Percentiles rank a stretch among this genome's conserved stretches.
Evolutionary conservation across 2,113 vertebrate genomes (phyloP).

Genomic region (Rattus rattus): DNA sequence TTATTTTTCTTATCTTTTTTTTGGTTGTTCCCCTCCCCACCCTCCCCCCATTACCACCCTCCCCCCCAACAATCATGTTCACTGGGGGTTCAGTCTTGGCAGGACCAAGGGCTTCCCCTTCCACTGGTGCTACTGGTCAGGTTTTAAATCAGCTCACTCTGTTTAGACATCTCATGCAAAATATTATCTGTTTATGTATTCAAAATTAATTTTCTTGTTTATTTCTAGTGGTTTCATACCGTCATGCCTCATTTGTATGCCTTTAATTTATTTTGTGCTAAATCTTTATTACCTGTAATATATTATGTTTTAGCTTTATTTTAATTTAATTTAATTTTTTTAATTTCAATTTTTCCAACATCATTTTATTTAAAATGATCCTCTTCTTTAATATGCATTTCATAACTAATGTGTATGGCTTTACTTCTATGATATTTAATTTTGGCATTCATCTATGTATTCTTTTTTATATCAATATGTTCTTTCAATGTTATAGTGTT

Average conservation of each 20-base stretch:
- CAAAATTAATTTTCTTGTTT: neutral
- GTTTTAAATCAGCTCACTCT: neutral
- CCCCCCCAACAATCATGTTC: too few relatives aligned
- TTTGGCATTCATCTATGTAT: neutral
- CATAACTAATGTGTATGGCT: neutral
- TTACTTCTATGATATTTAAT: neutral
- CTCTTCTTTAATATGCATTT: neutral
- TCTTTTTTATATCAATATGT: neutral
- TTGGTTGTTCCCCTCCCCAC: too few relatives aligned
- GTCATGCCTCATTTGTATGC: neutral
- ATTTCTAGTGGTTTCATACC: neutral
- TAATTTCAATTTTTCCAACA: neutral
- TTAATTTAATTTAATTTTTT: neutral
- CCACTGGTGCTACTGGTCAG: neutral
- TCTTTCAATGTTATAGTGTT: neutral
- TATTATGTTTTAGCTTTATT: neutral
- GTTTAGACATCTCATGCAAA: neutral
- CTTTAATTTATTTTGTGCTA: neutral
- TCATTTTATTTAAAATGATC: neutral
- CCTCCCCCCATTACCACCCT: too few relatives aligned
- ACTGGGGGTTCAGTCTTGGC: too few relatives aligned
- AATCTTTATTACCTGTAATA: neutral
- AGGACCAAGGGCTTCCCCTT: too few relatives aligned
- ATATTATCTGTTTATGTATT: neutral
- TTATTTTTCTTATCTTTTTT: too few relatives aligned